Evolutionary conservation across 2,797 vertebrate genomes (phyloP), one percentile per base, ranked within the genome.

Genomic region (Triplophysa yarkandensis): DNA sequence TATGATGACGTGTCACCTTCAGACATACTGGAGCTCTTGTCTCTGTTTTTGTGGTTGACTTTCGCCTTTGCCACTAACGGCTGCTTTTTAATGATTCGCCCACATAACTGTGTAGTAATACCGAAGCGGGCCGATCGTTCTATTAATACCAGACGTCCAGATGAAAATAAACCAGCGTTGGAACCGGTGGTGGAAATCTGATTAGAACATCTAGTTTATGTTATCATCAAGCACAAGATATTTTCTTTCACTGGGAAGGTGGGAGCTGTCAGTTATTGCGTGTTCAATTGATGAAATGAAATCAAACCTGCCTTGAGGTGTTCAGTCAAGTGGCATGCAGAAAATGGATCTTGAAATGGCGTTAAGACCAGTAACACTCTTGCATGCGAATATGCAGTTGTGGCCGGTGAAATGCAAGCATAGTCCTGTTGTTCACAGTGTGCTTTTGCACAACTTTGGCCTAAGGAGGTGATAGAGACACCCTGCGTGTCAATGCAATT

Each of bases 1-100:
- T 19, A 44, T 8, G 14, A 32, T 50, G 10, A n/a, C 1, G 9
- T 64, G 19, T 39, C n/a, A 10, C 55, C 5, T 62, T 32, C 55
- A 55, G 13, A 54, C 7, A 34, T 68, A 32, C 17, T 44, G 10
- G 34, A 57, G 17, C 3, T 13, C 28, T 30, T 9, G 54, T 30
- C 16, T 57, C 14, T 57, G 54, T 57, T 30, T 61, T 36, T 61
- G 28, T 71, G 68, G 17, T 52, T 19, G 48, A 71, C 30, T n/a
- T 39, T 52, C 21, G 16, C 19, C 23, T 11, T 1, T 23, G 32
- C 19, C 41, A 60, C 25, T 69, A 32, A 43, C 34, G 28, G 52
- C 19, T 69, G 14, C 27, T 19, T 21, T 46, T 44, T 68, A 17
- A 44, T 10, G 9, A 11, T 21, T 21, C 30, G 11, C 21, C 10